phyloP scores from a whole-genome alignment of 2,888 invertebrate species.

The Epirrita christyi region DNA sequence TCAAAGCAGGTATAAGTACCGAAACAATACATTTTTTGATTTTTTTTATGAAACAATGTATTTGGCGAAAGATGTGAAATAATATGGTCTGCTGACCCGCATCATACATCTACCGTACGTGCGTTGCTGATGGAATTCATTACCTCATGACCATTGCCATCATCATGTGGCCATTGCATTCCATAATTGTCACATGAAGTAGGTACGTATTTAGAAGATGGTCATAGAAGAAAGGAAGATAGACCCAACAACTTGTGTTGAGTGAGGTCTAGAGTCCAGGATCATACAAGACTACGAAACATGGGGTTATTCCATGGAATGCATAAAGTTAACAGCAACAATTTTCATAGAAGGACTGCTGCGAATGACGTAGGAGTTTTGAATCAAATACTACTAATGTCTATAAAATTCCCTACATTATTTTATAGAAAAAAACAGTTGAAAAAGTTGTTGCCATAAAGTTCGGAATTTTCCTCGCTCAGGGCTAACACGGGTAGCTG shows the following conservation, averaged over 20 bases:
- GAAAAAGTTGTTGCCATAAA: constrained; percentile 16
- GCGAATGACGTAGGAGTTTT: background rate
- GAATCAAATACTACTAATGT: background rate
- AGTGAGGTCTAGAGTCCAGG: no score
- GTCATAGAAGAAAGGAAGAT: background rate
- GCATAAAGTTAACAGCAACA: background rate
- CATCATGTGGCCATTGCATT: constrained; percentile 22
- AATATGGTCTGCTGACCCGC: constrained; percentile 21
- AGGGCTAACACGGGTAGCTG: background rate
- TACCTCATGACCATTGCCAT: no score
- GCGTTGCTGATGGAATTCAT: constrained; percentile 33
- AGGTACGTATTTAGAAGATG: background rate
- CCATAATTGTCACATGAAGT: constrained; percentile 19
- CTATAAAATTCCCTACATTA: constrained; percentile 5
- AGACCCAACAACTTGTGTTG: background rate
- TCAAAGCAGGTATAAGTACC: constrained; percentile 8
- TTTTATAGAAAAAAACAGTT: constrained; percentile 19
- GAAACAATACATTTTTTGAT: constrained; percentile 5
- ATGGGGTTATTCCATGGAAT: constrained; percentile 8
- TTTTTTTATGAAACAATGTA: constrained; percentile 13
- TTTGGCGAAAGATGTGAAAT: constrained; percentile 22
- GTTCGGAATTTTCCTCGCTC: constrained; percentile 8
- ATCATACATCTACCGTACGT: constrained; percentile 26
- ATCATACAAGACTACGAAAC: background rate
- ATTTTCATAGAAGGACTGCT: background rate